phyloP scores from a whole-genome alignment of 2,888 invertebrate species.

The Alviniconcha strummeri region DNA sequence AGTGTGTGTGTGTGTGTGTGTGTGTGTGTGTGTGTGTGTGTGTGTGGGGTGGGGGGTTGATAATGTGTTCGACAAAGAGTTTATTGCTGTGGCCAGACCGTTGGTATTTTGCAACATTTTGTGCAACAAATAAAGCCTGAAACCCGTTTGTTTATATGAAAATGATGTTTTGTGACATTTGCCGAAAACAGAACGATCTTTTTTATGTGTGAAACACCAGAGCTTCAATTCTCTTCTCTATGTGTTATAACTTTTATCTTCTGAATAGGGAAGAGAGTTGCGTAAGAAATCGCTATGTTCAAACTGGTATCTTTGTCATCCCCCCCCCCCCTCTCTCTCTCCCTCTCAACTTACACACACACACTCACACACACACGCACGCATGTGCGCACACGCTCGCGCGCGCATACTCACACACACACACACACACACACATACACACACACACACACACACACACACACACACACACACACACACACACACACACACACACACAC shows the following conservation, averaged over 20 bases:
- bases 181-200: no score
- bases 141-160: no score
- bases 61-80: no score
- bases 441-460: not conserved
- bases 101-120: no score
- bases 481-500: not conserved
- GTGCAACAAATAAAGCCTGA: no score
- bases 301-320: no score
- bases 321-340: not conserved
- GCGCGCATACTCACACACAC: not conserved
- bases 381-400: not conserved
- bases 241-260: not conserved
- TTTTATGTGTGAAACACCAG: not conserved
- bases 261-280: not conserved
- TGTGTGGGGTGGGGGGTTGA: not conserved
- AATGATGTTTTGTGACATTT: no score
- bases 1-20: not conserved
- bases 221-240: not conserved
- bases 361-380: slow-evolving; percentile 6
- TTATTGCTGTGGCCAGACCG: no score
- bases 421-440: slow-evolving; percentile 12
- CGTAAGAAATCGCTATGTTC: not conserved
- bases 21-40: not conserved
- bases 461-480: not conserved
- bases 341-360: not conserved